Evolutionary conservation across 53 echinoderm and acorn worm species (phyloP).

Genomic region (Apostichopus leukothele): DNA sequence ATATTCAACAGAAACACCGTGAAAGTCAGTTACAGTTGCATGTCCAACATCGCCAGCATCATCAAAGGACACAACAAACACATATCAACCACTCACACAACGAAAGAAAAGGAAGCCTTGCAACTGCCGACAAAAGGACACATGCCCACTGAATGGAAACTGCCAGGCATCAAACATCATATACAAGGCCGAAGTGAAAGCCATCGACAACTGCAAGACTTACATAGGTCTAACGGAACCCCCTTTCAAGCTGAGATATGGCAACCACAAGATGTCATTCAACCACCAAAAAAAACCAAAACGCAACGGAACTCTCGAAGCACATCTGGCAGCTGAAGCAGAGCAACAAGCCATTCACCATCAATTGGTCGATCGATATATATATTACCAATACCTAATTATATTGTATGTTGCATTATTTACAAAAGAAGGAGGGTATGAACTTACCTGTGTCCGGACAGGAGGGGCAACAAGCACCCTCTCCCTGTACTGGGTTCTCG

Average conservation of each 20-base stretch:
- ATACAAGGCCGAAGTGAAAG: neutral
- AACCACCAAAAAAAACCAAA: neutral
- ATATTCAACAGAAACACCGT: constrained; percentile 45
- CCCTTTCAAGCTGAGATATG: neutral
- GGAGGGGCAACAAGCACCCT: constrained; percentile 7
- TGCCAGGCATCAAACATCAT: neutral
- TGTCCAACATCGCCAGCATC: constrained; percentile 49
- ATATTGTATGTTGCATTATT: too few species aligned
- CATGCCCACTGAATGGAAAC: neutral
- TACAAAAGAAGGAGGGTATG: too few species aligned
- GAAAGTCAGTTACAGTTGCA: constrained; percentile 57
- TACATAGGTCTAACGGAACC: neutral
- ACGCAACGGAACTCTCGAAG: constrained; percentile 38
- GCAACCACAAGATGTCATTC: neutral
- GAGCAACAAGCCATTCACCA: constrained; percentile 23
- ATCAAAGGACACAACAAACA: constrained; percentile 56
- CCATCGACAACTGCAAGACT: neutral
- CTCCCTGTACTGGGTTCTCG: neutral
- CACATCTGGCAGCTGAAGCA: constrained; percentile 34
- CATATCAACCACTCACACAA: neutral
- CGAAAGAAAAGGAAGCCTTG: neutral
- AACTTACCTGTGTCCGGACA: neutral
- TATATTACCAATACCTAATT: too few species aligned
- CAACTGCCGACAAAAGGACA: neutral
- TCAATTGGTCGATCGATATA: constrained; percentile 37